A percentile compares a stretch with the other conserved stretches of the same genome.
phyloP scores from a whole-genome alignment of 2,113 vertebrate species.

The Turdus rufiventris region DNA sequence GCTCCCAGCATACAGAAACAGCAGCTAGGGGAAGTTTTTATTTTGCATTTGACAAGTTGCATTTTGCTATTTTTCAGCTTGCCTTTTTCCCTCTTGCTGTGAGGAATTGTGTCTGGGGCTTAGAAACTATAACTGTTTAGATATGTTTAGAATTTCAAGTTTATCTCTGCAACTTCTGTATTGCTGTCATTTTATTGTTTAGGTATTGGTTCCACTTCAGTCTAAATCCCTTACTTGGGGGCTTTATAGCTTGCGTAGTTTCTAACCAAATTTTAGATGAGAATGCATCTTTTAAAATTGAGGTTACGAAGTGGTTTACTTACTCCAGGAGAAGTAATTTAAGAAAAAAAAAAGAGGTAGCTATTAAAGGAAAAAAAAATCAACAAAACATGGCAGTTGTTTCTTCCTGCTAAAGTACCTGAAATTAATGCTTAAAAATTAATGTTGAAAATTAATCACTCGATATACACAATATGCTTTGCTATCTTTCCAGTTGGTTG shows the following conservation, averaged over 20 bases:
- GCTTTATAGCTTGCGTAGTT: neutral
- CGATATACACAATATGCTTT: constrained; percentile 36
- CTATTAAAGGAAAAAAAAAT: neutral
- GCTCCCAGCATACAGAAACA: constrained; percentile 27
- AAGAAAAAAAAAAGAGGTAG: neutral
- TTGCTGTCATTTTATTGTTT: constrained; percentile 2
- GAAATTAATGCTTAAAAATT: constrained; percentile 54
- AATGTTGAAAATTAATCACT: constrained; percentile 38
- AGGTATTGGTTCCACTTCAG: constrained; percentile 3
- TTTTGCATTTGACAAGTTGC: constrained; percentile 53
- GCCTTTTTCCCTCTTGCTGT: neutral
- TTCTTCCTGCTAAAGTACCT: neutral
- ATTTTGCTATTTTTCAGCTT: constrained; percentile 29
- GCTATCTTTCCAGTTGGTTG: constrained; percentile 22
- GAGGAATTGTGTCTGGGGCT: constrained; percentile 8
- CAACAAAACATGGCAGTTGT: neutral
- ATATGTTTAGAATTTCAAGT: neutral
- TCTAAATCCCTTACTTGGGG: constrained; percentile 19
- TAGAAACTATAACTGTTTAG: neutral
- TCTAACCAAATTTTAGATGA: neutral
- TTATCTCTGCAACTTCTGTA: neutral
- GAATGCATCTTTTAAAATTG: neutral
- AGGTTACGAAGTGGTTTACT: neutral
- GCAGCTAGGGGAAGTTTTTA: constrained; percentile 34
- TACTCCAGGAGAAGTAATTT: neutral